Evolutionary conservation across 1,140 invertebrate genomes (phyloP), one percentile per base, ranked within the genome.

Genomic region (Cephus cinctus): DNA sequence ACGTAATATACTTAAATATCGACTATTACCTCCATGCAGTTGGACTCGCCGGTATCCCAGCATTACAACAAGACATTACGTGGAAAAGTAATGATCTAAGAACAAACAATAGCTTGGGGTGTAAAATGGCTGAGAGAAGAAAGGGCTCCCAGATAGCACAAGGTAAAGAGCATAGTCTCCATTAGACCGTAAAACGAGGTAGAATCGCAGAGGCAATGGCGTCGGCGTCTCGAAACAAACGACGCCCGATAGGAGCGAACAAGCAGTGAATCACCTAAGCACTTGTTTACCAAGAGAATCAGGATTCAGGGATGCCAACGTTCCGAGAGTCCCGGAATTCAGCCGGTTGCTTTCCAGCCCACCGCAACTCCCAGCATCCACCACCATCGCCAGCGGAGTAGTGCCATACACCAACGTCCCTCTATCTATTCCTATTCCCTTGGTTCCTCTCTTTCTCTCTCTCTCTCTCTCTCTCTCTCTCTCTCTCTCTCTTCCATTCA

Each of bases 221-320:
- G 57, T 63, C 54, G 57, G 50, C 47, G 63, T 66, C 67, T 64
- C 63, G 66, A 71, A 72, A 75, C 68, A 75, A 73, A 73, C 67
- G 70, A 69, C 65, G 59, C 58, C 63, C 59, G 69, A 73, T 65
- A 71, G 67, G 59, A 73, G 59, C 60, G 72, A 67, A 69, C 66
- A 72, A 72, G 71, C 72, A 71, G 70, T 73, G 69, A 73, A 75
- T 75, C 69, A 73, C 69, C 69, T 63, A 63, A 72, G 70, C 68
- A 69, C 67, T 75, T 75, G 70, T 75, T 75, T 75, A 75, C 72
- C 68, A 61, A 73, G 65, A 59, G 67, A 75, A 75, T 75, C 69
- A 72, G 63, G 57, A 69, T 73, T 69, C 67, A 65, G 59, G 61
- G 63, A 67, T 63, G 67, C 59, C 48, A 38, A 35, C 54, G 58